A percentile compares a stretch with the other conserved stretches of the same genome.
Evolutionary conservation across 2,888 invertebrate genomes (phyloP).

Genomic region (Agrypnus murinus): DNA sequence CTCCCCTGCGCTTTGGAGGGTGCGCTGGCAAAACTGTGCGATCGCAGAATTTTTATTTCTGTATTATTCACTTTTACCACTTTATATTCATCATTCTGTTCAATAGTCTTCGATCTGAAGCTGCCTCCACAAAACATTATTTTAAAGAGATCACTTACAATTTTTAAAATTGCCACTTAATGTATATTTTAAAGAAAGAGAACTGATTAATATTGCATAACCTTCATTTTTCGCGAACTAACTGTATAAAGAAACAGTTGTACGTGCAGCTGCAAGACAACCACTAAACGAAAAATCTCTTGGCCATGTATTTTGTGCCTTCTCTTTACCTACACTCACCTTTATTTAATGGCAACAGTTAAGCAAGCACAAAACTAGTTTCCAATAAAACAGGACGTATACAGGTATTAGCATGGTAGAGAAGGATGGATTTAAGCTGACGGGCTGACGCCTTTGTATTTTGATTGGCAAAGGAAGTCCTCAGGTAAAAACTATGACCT

Average conservation of each 20-base stretch:
- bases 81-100: constrained; percentile 66
- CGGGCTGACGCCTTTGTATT: constrained; percentile 33
- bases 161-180: constrained; percentile 1
- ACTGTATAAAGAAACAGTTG: constrained; percentile 47
- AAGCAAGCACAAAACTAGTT: constrained; percentile 26
- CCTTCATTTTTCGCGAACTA: constrained; percentile 33
- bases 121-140: constrained; percentile 68
- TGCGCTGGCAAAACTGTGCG: constrained; percentile 57
- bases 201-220: constrained; percentile 22
- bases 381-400: neutral
- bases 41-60: constrained; percentile 63
- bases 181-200: neutral
- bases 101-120: constrained; percentile 66
- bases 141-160: too few relatives aligned
- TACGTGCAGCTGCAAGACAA: constrained; percentile 57
- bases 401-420: neutral
- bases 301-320: constrained; percentile 61
- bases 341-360: constrained; percentile 39
- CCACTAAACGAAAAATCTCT: constrained; percentile 59
- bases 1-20: constrained; percentile 27
- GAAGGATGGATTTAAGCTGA: constrained; percentile 17
- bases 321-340: constrained; percentile 59
- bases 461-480: constrained; percentile 45
- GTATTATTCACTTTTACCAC: constrained; percentile 65
- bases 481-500: constrained; percentile 46